phyloP scores from a whole-genome alignment of 2,888 invertebrate genomes.

The Tryphoninae sp. region DNA sequence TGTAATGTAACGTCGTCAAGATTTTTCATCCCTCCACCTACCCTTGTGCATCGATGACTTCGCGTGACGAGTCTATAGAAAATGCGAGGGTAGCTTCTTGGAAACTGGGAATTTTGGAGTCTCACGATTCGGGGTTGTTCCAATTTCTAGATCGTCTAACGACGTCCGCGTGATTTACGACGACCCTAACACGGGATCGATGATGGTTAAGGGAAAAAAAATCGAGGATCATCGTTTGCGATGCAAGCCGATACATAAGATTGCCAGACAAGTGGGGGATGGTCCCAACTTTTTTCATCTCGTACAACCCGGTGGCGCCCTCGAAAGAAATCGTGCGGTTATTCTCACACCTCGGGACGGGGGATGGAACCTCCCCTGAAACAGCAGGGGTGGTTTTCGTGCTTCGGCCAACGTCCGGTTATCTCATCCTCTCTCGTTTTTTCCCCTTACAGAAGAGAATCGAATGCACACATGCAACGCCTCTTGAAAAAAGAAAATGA shows the following conservation, averaged over 20 bases:
- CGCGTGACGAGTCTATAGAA: too few relatives aligned
- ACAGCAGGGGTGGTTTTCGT: neutral
- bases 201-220: neutral
- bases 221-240: neutral
- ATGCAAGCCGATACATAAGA: slow-evolving; percentile 10
- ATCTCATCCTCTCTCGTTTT: neutral
- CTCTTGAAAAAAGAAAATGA: neutral
- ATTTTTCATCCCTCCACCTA: too few relatives aligned
- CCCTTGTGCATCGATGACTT: too few relatives aligned
- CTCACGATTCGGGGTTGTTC: too few relatives aligned
- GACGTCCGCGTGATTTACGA: too few relatives aligned
- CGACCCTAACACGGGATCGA: neutral
- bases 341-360: neutral
- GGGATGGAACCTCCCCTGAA: neutral
- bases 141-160: too few relatives aligned
- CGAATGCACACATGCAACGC: slow-evolving; percentile 26
- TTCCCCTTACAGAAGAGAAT: neutral
- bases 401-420: neutral
- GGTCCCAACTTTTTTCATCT: neutral
- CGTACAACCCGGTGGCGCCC: neutral
- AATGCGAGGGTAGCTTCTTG: too few relatives aligned
- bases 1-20: too few relatives aligned
- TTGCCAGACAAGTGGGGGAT: neutral
- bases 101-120: too few relatives aligned
- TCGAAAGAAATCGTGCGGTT: neutral